Percentiles rank a stretch among this genome's conserved stretches.
Conservation (phyloP, 2,113 vertebrate genomes). For the Corynorhinus townsendii region DNA sequence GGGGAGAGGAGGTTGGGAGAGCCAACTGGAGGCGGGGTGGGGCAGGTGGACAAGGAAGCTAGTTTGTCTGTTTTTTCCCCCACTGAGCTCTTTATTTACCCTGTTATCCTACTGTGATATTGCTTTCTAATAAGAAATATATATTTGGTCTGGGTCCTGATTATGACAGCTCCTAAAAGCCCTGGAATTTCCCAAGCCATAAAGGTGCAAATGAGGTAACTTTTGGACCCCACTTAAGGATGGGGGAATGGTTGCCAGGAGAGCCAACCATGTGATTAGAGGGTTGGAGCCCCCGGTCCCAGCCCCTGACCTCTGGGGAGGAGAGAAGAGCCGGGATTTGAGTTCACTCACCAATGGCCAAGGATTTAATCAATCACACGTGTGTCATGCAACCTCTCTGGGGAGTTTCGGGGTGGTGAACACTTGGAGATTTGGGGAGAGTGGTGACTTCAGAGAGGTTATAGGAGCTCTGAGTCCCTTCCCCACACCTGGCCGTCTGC, state of each 20-base stretch:
- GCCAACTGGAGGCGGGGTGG: background rate
- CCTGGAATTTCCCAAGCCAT: background rate
- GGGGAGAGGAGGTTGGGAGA: background rate
- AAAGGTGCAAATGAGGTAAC: background rate
- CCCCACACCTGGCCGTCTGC: background rate
- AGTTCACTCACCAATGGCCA: background rate
- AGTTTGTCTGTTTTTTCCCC: background rate
- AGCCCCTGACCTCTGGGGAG: background rate
- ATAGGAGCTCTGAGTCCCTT: background rate
- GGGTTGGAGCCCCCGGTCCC: background rate
- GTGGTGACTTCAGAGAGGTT: background rate
- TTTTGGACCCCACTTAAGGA: background rate
- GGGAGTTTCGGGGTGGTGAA: background rate
- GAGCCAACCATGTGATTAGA: background rate
- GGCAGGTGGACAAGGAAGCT: background rate
- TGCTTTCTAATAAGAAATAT: background rate
- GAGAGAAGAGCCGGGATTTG: background rate
- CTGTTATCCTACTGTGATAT: background rate
- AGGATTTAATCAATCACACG: background rate
- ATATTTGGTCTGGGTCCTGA: background rate
- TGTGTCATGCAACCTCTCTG: background rate
- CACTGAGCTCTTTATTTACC: background rate
- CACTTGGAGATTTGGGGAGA: background rate
- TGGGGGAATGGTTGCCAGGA: background rate
- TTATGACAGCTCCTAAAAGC: background rate